Conservation (phyloP, 92 coral and sea anemone species). For the Parazoanthus swiftii region DNA sequence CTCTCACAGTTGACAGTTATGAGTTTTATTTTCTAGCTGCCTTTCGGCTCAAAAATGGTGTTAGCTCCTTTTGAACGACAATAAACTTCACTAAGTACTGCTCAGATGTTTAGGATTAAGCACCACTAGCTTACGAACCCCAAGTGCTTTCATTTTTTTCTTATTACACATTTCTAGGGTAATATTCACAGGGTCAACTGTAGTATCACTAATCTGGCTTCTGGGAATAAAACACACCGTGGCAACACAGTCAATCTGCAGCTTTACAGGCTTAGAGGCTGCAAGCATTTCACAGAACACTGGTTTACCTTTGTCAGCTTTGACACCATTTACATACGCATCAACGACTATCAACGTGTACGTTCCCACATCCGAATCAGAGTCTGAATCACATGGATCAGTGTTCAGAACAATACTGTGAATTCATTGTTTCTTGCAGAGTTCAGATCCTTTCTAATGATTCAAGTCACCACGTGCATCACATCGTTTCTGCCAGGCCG, state of each 20-base stretch:
- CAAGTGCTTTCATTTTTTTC: not conserved
- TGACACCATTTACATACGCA: conserved; percentile 29
- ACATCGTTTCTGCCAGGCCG: conserved; percentile 21
- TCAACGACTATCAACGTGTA: not conserved
- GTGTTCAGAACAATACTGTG: too few relatives aligned
- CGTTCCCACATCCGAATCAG: conserved; percentile 18
- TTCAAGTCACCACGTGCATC: conserved; percentile 1
- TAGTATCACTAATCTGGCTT: not conserved
- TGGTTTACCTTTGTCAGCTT: not conserved
- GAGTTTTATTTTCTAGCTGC: conserved; percentile 34
- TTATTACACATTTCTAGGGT: conserved; percentile 28
- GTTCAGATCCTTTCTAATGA: too few relatives aligned
- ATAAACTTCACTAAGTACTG: conserved; percentile 21
- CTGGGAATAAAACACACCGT: not conserved
- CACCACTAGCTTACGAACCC: not conserved
- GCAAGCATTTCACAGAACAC: too few relatives aligned
- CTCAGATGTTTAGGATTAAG: not conserved
- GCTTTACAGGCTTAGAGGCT: too few relatives aligned
- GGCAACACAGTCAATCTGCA: too few relatives aligned
- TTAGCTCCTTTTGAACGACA: conserved; percentile 18
- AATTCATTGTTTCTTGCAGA: too few relatives aligned
- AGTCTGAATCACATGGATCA: not conserved
- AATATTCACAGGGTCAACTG: not conserved
- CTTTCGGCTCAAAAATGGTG: conserved; percentile 16
- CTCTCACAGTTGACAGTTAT: conserved; percentile 38